Evolutionary conservation across 2,888 invertebrate genomes (phyloP).

Genomic region (Hecatera dysodea): DNA sequence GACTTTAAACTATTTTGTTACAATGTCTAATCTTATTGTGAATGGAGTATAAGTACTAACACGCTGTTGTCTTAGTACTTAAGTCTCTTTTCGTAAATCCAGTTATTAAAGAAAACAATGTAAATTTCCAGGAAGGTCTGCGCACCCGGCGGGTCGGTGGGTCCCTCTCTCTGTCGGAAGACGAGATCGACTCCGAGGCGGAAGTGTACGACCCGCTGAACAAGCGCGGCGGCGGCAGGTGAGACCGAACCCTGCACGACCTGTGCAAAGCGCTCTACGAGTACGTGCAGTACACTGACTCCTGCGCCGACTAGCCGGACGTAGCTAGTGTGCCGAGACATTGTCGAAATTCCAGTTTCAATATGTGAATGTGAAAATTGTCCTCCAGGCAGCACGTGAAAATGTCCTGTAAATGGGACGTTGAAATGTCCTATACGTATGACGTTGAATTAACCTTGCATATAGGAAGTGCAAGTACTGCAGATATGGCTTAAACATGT

Average conservation of each 20-base stretch:
- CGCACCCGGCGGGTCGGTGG: slow-evolving; percentile 93
- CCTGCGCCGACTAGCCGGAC: slow-evolving; percentile 53
- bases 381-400: neutral
- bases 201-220: slow-evolving; percentile 87
- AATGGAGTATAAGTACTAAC: neutral
- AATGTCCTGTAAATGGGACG: neutral
- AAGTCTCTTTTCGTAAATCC: too few relatives aligned
- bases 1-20: too few relatives aligned
- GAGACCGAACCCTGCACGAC: slow-evolving; percentile 87
- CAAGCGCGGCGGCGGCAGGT: slow-evolving; percentile 85
- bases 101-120: neutral
- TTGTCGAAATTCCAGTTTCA: slow-evolving; percentile 11
- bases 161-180: slow-evolving; percentile 95
- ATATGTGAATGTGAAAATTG: neutral
- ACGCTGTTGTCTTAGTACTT: too few relatives aligned
- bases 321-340: slow-evolving; percentile 9
- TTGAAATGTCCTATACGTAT: neutral
- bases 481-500: neutral
- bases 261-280: slow-evolving; percentile 88
- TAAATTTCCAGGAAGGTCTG: slow-evolving; percentile 86
- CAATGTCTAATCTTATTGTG: too few relatives aligned
- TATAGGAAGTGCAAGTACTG: too few relatives aligned
- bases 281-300: slow-evolving; percentile 71
- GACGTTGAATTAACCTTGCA: neutral
- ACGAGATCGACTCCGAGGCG: slow-evolving; percentile 94